Evolutionary conservation across 2,113 vertebrate species (phyloP).

Genomic region (Athene noctua): DNA sequence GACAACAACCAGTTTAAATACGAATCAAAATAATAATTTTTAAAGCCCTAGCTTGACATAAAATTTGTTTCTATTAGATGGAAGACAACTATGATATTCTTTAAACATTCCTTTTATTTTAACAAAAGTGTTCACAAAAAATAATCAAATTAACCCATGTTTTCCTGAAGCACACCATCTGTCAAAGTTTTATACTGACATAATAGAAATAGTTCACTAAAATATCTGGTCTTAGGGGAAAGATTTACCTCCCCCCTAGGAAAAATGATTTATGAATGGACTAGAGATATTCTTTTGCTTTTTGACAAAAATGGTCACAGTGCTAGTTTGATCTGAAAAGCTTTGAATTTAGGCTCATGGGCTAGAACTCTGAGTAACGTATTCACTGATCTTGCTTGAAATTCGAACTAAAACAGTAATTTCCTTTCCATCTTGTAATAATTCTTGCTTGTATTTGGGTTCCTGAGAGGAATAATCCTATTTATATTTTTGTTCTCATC

Average conservation of each 20-base stretch:
- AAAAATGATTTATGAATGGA: neutral
- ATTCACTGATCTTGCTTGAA: neutral
- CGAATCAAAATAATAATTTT: neutral
- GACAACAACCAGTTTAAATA: neutral
- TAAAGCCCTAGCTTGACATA: neutral
- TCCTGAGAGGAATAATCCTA: neutral
- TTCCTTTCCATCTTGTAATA: neutral
- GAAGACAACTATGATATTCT: neutral
- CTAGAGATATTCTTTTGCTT: neutral
- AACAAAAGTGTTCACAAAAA: neutral
- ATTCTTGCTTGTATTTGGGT: neutral
- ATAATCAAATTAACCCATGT: neutral
- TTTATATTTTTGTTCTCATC: neutral
- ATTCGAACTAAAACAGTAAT: neutral
- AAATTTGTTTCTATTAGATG: neutral
- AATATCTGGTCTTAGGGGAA: neutral
- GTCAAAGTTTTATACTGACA: neutral
- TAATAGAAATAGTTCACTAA: neutral
- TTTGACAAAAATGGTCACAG: neutral
- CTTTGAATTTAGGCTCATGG: neutral
- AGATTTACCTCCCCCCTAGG: neutral
- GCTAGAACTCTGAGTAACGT: neutral
- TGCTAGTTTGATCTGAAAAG: neutral
- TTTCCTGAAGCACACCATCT: neutral
- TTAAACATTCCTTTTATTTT: neutral